Conservation (phyloP, 1,140 invertebrate species). For the Solenopsis invicta region DNA sequence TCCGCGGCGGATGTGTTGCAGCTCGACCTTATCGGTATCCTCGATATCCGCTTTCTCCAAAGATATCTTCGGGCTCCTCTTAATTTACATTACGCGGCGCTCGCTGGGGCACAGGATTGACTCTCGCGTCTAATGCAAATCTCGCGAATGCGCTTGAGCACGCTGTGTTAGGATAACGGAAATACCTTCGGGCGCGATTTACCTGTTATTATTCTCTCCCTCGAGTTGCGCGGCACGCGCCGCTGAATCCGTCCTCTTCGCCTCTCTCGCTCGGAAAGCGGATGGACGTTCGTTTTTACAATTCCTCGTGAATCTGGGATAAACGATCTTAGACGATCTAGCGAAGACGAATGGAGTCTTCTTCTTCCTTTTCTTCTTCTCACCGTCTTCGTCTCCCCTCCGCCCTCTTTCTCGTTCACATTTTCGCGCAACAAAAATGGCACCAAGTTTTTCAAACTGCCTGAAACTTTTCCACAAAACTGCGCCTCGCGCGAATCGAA, state of each 20-base stretch:
- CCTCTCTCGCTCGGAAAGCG: neutral
- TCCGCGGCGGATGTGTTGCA: neutral
- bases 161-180: conserved; percentile 30
- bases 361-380: neutral
- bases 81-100: conserved; percentile 7
- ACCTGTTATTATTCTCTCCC: neutral
- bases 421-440: neutral
- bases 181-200: conserved; percentile 11
- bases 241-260: conserved; percentile 1
- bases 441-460: neutral
- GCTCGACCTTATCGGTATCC: conserved; percentile 12
- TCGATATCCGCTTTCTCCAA: conserved; percentile 38
- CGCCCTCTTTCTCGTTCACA: neutral
- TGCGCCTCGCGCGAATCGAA: neutral
- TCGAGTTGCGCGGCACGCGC: conserved; percentile 19
- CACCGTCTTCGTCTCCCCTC: neutral
- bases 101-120: neutral
- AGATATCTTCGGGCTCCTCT: neutral
- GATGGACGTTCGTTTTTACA: neutral
- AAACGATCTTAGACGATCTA: neutral
- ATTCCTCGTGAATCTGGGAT: neutral
- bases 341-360: neutral
- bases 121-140: neutral
- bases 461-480: neutral
- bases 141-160: neutral